A percentile compares a stretch with the other conserved stretches of the same genome.
These are phyloP conservation scores for Etheostoma spectabile DNA, from an alignment of 2,113 vertebrate genomes.

Conservation along the genomic window DNA sequence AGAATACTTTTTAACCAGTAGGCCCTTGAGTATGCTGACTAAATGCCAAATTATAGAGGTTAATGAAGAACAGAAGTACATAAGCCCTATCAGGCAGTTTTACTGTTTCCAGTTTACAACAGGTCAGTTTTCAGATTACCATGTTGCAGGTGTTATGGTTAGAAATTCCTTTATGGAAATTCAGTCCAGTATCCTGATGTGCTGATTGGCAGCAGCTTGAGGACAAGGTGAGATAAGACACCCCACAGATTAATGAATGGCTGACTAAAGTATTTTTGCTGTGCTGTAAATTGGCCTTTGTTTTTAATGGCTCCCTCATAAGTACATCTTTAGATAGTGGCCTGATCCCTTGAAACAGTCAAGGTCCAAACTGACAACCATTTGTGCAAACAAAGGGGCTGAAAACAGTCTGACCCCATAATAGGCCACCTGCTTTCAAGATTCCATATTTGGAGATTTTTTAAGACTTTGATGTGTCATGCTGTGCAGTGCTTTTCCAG, in stretches of 20 bases:
- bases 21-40: slow-evolving; percentile 18
- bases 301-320: slow-evolving; percentile 60
- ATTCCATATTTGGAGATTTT: slow-evolving; percentile 82
- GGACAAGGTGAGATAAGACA: slow-evolving; percentile 43
- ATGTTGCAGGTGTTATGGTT: background rate
- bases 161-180: background rate
- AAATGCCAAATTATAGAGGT: background rate
- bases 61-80: background rate
- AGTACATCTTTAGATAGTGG: slow-evolving; percentile 71
- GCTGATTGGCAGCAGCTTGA: slow-evolving; percentile 28
- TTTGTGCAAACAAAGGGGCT: slow-evolving; percentile 73
- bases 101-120: slow-evolving; percentile 1
- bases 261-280: slow-evolving; percentile 40
- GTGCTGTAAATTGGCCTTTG: slow-evolving; percentile 47
- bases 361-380: slow-evolving; percentile 78
- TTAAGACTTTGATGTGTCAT: slow-evolving; percentile 56
- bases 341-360: slow-evolving; percentile 70
- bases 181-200: background rate
- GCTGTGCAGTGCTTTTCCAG: slow-evolving; percentile 3
- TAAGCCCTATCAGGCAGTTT: slow-evolving; percentile 13
- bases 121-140: slow-evolving; percentile 32
- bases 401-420: slow-evolving; percentile 27
- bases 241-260: slow-evolving; percentile 59
- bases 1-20: slow-evolving; percentile 8
- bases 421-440: slow-evolving; percentile 56